Conservation (phyloP, 2,888 invertebrate species). For the Seira sanloemensis region DNA sequence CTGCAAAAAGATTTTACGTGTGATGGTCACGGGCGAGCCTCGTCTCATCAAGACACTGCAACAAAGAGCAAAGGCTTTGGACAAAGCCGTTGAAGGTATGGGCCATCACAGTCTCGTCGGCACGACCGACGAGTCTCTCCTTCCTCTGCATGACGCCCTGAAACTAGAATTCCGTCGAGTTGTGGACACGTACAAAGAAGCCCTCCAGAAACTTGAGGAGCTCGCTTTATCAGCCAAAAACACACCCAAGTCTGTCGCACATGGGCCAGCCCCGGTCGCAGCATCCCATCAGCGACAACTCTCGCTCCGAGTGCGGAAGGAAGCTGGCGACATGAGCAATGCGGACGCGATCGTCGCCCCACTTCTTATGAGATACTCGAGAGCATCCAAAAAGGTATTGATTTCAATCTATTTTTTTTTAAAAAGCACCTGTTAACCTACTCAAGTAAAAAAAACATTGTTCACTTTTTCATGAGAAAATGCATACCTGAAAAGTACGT, state of each 20-base stretch:
- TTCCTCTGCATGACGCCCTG: slow-evolving; percentile 76
- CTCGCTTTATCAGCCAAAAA: slow-evolving; percentile 75
- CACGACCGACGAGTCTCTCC: slow-evolving; percentile 78
- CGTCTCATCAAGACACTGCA: slow-evolving; percentile 82
- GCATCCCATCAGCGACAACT: slow-evolving; percentile 93
- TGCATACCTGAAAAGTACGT: neutral
- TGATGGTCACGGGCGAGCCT: slow-evolving; percentile 78
- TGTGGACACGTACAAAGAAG: slow-evolving; percentile 90
- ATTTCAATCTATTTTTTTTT: neutral
- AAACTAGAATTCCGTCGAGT: slow-evolving; percentile 85
- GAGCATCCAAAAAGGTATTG: slow-evolving; percentile 79
- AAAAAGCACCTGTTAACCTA: neutral
- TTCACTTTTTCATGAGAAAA: slow-evolving; percentile 33
- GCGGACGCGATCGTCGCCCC: slow-evolving; percentile 81
- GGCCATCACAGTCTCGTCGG: slow-evolving; percentile 89
- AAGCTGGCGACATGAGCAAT: slow-evolving; percentile 75
- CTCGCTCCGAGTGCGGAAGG: slow-evolving; percentile 76
- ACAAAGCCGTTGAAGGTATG: slow-evolving; percentile 91
- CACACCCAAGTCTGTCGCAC: slow-evolving; percentile 75
- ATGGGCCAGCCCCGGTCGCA: slow-evolving; percentile 84
- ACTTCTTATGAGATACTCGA: slow-evolving; percentile 77
- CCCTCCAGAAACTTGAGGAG: slow-evolving; percentile 88
- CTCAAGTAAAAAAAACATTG: slow-evolving; percentile 3
- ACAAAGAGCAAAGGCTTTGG: slow-evolving; percentile 83
- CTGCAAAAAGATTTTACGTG: slow-evolving; percentile 77